Percentiles rank a stretch among this genome's conserved stretches.
phyloP scores from a whole-genome alignment of 2,888 invertebrate genomes.

The Lithophane socia region DNA sequence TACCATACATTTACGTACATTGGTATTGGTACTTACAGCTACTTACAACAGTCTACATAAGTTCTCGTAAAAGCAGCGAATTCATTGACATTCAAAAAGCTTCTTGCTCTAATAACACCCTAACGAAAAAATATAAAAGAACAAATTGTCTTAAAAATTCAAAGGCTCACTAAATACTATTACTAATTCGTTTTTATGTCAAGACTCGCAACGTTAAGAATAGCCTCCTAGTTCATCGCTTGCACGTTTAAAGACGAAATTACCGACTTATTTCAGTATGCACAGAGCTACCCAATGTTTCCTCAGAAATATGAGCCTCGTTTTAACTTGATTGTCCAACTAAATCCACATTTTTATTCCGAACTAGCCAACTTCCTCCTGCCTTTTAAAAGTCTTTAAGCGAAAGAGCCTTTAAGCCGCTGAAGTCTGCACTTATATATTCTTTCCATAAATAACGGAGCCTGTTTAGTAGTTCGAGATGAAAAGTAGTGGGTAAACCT shows the following conservation, averaged over 20 bases:
- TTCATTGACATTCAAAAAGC: slow-evolving; percentile 16
- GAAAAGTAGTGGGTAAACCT: slow-evolving; percentile 33
- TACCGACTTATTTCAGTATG: slow-evolving; percentile 63
- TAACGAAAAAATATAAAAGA: background rate
- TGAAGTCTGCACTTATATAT: slow-evolving; percentile 28
- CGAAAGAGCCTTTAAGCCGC: slow-evolving; percentile 27
- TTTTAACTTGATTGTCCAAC: slow-evolving; percentile 44
- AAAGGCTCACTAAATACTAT: slow-evolving; percentile 13
- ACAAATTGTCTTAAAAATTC: slow-evolving; percentile 11
- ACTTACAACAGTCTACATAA: slow-evolving; percentile 7
- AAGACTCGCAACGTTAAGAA: slow-evolving; percentile 35
- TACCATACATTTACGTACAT: background rate
- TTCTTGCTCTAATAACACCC: slow-evolving; percentile 4
- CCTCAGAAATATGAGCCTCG: slow-evolving; percentile 39
- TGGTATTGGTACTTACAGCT: background rate
- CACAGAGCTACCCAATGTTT: slow-evolving; percentile 46
- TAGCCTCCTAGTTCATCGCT: slow-evolving; percentile 47
- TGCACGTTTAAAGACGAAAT: slow-evolving; percentile 54
- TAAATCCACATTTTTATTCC: slow-evolving; percentile 41
- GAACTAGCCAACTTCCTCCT: slow-evolving; percentile 23
- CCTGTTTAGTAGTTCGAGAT: slow-evolving; percentile 44
- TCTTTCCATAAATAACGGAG: slow-evolving; percentile 43
- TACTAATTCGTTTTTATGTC: slow-evolving; percentile 9
- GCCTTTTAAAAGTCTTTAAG: slow-evolving; percentile 20
- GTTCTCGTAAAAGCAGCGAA: slow-evolving; percentile 5